Conservation (phyloP, 1,140 invertebrate genomes). For the Aricia agestis region DNA sequence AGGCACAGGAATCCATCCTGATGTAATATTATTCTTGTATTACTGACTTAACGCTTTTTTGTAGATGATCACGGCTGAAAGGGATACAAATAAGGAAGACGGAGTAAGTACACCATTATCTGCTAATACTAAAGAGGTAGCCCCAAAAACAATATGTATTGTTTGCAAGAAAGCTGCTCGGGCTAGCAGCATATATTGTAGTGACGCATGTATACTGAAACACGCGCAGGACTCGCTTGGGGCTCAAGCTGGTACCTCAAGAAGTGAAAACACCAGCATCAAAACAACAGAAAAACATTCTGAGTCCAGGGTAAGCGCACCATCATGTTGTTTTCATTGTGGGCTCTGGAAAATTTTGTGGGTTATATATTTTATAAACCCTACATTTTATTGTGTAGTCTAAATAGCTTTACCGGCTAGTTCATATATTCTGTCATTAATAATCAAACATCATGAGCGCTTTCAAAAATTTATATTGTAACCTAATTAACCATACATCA, state of each 20-base stretch:
- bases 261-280: conserved; percentile 39
- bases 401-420: neutral
- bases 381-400: neutral
- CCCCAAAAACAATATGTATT: conserved; percentile 78
- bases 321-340: neutral
- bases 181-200: conserved; percentile 89
- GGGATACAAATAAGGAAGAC: conserved; percentile 25
- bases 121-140: conserved; percentile 38
- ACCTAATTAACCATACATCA: neutral
- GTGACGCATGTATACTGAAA: conserved; percentile 89
- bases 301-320: conserved; percentile 75
- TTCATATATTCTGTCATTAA: neutral
- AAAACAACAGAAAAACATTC: conserved; percentile 58
- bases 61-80: conserved; percentile 26
- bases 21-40: neutral
- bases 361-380: neutral
- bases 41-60: neutral
- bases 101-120: conserved; percentile 33
- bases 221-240: conserved; percentile 86
- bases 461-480: neutral
- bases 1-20: no score
- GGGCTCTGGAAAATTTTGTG: neutral
- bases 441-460: neutral
- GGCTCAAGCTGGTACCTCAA: conserved; percentile 57
- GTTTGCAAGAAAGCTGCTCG: conserved; percentile 85